Conservation (phyloP, 2,888 invertebrate species). For the Yponomeuta malinellus region DNA sequence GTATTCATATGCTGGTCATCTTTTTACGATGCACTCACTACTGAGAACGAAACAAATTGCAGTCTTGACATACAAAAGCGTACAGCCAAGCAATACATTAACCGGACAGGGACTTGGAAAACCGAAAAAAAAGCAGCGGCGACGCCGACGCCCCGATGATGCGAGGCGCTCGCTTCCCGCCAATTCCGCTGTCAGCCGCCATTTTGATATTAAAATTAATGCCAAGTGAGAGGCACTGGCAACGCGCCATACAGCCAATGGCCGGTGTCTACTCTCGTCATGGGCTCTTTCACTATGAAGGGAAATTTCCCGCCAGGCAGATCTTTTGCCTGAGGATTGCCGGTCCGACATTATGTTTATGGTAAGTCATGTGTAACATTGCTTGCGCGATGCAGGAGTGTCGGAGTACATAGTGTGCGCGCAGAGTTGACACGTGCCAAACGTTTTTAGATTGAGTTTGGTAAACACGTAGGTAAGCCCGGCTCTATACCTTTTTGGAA, state of each 20-base stretch:
- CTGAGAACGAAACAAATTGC: not conserved
- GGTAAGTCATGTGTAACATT: too few species aligned
- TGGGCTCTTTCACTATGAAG: too few species aligned
- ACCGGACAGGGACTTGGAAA: not conserved
- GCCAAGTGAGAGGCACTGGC: slow-evolving; percentile 7
- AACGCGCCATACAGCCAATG: not conserved
- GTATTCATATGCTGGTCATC: not conserved
- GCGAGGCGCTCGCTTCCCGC: slow-evolving; percentile 4
- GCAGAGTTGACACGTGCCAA: too few species aligned
- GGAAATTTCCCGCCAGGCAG: too few species aligned
- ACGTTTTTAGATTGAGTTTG: too few species aligned
- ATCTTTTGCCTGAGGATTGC: too few species aligned
- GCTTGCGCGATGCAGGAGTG: too few species aligned
- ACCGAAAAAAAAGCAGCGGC: not conserved
- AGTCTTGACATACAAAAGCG: not conserved
- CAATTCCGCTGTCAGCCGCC: slow-evolving; percentile 5
- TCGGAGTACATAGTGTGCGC: too few species aligned
- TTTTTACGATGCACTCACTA: not conserved
- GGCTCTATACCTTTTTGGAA: too few species aligned
- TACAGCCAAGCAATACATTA: not conserved
- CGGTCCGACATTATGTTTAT: too few species aligned
- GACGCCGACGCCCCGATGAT: not conserved
- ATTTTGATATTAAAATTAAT: slow-evolving; percentile 12
- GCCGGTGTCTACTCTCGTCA: not conserved
- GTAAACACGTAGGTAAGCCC: too few species aligned